These are phyloP conservation scores for Camponotus vicinus DNA, from an alignment of 1,140 invertebrate species.

Conservation along the genomic window DNA sequence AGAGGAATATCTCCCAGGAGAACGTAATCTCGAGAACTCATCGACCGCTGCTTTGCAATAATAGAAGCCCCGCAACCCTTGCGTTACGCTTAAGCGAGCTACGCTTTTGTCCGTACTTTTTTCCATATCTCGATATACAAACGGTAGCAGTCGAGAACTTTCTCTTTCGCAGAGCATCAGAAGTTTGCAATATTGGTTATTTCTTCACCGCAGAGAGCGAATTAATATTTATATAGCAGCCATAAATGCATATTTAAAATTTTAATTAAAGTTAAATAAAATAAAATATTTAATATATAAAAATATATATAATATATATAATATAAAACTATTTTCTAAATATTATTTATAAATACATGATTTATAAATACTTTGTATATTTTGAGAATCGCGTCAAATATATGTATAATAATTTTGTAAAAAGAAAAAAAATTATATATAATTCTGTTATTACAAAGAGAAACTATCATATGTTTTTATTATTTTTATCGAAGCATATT, in stretches of 20 bases:
- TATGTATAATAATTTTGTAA: neutral
- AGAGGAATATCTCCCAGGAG: slow-evolving; percentile 36
- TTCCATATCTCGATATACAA: neutral
- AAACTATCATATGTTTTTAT: neutral
- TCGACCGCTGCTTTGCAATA: slow-evolving; percentile 72
- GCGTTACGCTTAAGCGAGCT: slow-evolving; percentile 61
- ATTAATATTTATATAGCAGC: neutral
- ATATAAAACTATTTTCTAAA: neutral
- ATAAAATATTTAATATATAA: too few species aligned
- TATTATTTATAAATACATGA: neutral
- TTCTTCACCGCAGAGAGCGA: neutral
- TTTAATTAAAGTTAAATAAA: neutral
- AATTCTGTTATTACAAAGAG: neutral
- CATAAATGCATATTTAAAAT: neutral
- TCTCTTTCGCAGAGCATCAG: neutral
- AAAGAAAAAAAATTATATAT: neutral
- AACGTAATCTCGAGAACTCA: slow-evolving; percentile 70
- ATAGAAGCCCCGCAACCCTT: slow-evolving; percentile 65
- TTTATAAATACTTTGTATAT: neutral
- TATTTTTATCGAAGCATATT: neutral
- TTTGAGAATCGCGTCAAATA: neutral
- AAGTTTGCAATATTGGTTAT: neutral
- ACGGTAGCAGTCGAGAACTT: slow-evolving; percentile 11
- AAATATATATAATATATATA: too few species aligned
- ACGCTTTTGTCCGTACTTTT: slow-evolving; percentile 42